Evolutionary conservation across 2,113 vertebrate genomes (phyloP).

Genomic region (Tychaedon coryphoeus): DNA sequence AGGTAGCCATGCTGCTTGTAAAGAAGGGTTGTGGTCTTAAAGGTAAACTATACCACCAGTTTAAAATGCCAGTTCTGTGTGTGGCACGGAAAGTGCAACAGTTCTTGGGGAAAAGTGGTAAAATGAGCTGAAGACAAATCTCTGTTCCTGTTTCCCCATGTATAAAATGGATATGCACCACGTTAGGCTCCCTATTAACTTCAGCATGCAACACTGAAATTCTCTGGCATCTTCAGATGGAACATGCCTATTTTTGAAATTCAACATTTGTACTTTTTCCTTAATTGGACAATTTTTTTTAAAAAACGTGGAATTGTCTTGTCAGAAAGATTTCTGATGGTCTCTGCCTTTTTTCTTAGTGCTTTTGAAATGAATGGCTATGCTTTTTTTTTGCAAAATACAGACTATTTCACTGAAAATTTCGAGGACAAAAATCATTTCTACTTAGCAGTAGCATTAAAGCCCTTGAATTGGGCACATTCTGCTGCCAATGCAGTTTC

Average conservation of each 20-base stretch:
- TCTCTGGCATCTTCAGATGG: neutral
- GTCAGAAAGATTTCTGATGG: neutral
- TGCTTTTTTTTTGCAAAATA: neutral
- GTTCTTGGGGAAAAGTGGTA: neutral
- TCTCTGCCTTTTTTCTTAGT: constrained; percentile 3
- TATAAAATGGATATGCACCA: neutral
- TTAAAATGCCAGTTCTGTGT: neutral
- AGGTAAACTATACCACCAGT: neutral
- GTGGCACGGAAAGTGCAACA: neutral
- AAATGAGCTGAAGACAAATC: neutral
- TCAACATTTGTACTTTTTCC: neutral
- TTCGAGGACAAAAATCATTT: constrained; percentile 1
- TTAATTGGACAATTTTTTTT: neutral
- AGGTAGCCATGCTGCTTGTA: neutral
- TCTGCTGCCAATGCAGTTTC: neutral
- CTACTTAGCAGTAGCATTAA: constrained; percentile 34
- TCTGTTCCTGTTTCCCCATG: neutral
- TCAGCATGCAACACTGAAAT: neutral
- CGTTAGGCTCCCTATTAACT: neutral
- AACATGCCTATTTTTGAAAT: neutral
- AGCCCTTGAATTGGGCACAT: constrained; percentile 22
- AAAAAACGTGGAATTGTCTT: neutral
- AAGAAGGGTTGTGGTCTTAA: neutral
- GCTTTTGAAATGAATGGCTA: neutral
- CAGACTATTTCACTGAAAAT: constrained; percentile 25